A percentile compares a stretch with the other conserved stretches of the same genome.
phyloP scores from a whole-genome alignment of 2,113 vertebrate genomes.

The Fregata magnificens region DNA sequence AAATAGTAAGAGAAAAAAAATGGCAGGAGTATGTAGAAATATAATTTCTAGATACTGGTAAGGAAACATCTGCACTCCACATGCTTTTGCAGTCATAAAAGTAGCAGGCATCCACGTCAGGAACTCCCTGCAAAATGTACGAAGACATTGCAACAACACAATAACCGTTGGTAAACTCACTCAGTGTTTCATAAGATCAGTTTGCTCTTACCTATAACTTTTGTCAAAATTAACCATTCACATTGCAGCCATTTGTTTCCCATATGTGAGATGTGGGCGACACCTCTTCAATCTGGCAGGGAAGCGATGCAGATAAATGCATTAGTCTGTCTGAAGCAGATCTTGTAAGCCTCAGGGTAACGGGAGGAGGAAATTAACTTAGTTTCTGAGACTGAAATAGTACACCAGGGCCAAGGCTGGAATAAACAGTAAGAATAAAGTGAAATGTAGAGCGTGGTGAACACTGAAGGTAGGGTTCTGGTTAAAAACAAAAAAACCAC shows the following conservation, averaged over 20 bases:
- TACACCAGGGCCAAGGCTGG: background rate
- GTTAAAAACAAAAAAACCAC: accelerated
- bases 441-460: accelerated
- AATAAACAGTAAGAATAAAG: background rate
- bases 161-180: background rate
- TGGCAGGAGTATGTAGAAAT: background rate
- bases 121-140: background rate
- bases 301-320: background rate
- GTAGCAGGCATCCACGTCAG: too few species aligned
- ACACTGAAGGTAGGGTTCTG: background rate
- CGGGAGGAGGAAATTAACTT: background rate
- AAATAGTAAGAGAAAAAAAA: background rate
- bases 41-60: background rate
- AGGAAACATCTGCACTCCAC: background rate
- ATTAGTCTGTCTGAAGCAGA: background rate
- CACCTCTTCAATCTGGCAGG: background rate
- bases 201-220: background rate
- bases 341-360: background rate
- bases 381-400: background rate
- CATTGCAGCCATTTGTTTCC: background rate
- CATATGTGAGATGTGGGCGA: background rate
- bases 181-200: background rate
- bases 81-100: background rate
- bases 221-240: background rate
- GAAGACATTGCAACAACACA: background rate